Evolutionary conservation across 1,140 invertebrate species (phyloP), one percentile per base, ranked within the genome.

Genomic region (Penaeus japonicus): DNA sequence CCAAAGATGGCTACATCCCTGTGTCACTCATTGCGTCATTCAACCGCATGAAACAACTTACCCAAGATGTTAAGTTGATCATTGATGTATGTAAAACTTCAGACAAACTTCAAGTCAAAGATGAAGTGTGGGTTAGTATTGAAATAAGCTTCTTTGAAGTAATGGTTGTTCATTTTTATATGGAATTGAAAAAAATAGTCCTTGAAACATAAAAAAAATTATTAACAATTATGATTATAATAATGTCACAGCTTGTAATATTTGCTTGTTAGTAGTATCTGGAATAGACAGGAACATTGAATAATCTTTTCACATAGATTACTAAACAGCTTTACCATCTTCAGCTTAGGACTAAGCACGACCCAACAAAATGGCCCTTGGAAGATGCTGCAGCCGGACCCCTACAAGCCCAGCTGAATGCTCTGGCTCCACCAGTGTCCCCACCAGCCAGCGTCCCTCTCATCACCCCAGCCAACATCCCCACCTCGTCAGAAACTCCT

Each of bases 21-120:
- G 95, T 99, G 30, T 96, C 96, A 87, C 93, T 99, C 65, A 98
- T 99, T 79, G 97, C 98, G 47, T 98, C 97, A 24, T 99, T 99
- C 93, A 97, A 98, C 93, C 95, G 99, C 90, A 96, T 99, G 80
- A 95, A 97, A 91, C 95, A 95, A 30, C 93, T 99, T 89, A 98
- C 97, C 20, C 95, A 95, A 80, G 97, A 99, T 92, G 93, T 98
- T 77, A 93, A 94, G 88, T 93, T 98, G 30, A 96, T 99, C 82
- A 94, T 97, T 39, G 95, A 96, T 92, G 95, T 97, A 4, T 96
- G 98, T 87, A 94, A 95, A 75, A 95, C 95, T 84, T 98, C 97
- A 22, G 95, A 96, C 86, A 95, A 95, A 92, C 93, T 99, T 70
- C 96, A 99, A 93, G 93, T 98, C 75, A 94, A 96, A 57, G 94